Evolutionary conservation across 2,113 vertebrate species (phyloP).

Genomic region (Megatriorchis doriae): DNA sequence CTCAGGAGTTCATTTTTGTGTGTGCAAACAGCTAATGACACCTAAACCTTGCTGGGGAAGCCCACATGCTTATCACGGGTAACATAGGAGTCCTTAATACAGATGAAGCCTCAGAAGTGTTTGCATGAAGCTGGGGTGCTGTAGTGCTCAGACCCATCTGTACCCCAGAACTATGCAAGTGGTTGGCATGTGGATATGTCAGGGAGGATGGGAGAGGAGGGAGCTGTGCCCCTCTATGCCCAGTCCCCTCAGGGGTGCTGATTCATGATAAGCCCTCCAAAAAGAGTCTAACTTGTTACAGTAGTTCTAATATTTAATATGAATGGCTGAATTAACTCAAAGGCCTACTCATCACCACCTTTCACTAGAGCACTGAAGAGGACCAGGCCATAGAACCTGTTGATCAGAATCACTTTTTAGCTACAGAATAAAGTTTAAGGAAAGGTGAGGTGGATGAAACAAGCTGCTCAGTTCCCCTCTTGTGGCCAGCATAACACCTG

Average conservation of each 20-base stretch:
- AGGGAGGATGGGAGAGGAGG: background rate
- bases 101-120: background rate
- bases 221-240: background rate
- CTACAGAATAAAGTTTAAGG: background rate
- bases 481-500: background rate
- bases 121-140: background rate
- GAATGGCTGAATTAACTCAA: background rate
- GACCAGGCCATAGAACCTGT: background rate
- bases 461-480: background rate
- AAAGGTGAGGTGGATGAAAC: background rate
- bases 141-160: background rate
- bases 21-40: background rate
- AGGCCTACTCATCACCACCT: background rate
- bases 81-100: background rate
- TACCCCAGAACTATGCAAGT: background rate
- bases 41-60: background rate
- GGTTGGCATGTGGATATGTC: background rate
- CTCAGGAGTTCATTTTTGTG: background rate
- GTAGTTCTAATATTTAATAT: background rate
- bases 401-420: background rate
- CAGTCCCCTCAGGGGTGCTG: background rate
- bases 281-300: background rate
- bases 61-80: rapidly evolving
- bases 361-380: background rate
- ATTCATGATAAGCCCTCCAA: background rate